Evolutionary conservation across 2,888 invertebrate species (phyloP).

Genomic region (Pomacea canaliculata): DNA sequence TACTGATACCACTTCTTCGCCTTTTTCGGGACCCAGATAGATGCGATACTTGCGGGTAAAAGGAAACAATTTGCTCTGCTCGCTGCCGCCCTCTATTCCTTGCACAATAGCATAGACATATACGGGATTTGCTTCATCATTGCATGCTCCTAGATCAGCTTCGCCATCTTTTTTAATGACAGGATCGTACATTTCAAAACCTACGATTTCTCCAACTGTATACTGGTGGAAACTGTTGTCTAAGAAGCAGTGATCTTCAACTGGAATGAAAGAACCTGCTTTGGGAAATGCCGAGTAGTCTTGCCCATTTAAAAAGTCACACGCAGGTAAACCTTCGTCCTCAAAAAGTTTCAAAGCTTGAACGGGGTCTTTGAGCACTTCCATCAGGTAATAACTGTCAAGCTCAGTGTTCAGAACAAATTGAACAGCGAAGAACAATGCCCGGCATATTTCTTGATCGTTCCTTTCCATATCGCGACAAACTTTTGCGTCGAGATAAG

Average conservation of each 20-base stretch:
- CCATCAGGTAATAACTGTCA: background rate
- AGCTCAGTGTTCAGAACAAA: background rate
- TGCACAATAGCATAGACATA: conserved; percentile 33
- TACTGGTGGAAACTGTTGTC: conserved; percentile 35
- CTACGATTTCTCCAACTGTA: conserved; percentile 35
- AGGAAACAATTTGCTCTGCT: background rate
- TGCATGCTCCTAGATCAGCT: too few species aligned
- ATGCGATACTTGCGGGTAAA: conserved; percentile 17
- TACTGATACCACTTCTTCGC: conserved; percentile 10
- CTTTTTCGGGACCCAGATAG: conserved; percentile 20
- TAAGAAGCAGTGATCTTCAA: conserved; percentile 34
- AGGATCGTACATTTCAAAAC: conserved; percentile 26
- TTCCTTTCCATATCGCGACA: background rate
- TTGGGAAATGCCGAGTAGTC: conserved; percentile 18
- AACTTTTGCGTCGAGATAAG: background rate
- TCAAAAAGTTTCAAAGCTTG: background rate
- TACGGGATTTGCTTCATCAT: conserved; percentile 2
- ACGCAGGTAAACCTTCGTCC: background rate
- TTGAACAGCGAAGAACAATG: background rate
- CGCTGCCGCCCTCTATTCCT: background rate
- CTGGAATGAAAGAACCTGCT: conserved; percentile 39
- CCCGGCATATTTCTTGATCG: background rate
- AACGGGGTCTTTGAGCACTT: background rate
- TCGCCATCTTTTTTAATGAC: background rate
- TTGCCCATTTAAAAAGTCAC: background rate